Evolutionary conservation across 2,888 invertebrate genomes (phyloP).

Genomic region (Meganola albula): DNA sequence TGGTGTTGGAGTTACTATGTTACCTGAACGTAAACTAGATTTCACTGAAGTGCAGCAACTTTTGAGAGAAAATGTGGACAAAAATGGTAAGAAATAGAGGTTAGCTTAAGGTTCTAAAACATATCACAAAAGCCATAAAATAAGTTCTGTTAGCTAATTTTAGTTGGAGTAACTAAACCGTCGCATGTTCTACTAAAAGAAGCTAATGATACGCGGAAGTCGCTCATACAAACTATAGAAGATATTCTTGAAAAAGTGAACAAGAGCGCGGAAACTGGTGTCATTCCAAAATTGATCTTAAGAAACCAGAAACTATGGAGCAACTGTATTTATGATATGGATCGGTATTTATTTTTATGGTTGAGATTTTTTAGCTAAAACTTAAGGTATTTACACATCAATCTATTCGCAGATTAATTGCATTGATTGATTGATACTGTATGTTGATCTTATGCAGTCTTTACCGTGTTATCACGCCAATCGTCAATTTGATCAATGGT

Average conservation of each 20-base stretch:
- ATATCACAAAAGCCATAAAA: no score
- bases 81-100: slow-evolving; percentile 27
- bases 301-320: slow-evolving; percentile 70
- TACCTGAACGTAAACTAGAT: slow-evolving; percentile 57
- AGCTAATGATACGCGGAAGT: slow-evolving; percentile 37
- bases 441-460: no score
- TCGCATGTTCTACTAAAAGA: slow-evolving; percentile 33
- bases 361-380: no score
- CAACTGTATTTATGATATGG: slow-evolving; percentile 73
- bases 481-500: no score
- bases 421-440: no score
- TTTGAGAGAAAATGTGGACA: slow-evolving; percentile 30
- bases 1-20: slow-evolving; percentile 22
- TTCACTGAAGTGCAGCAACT: slow-evolving; percentile 57
- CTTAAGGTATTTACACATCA: no score
- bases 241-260: slow-evolving; percentile 58
- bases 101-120: not conserved
- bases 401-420: no score
- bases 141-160: not conserved
- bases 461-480: no score
- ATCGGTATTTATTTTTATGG: slow-evolving; percentile 49
- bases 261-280: slow-evolving; percentile 50
- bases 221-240: slow-evolving; percentile 59
- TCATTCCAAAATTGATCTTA: slow-evolving; percentile 54
- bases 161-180: slow-evolving; percentile 28